phyloP scores from a whole-genome alignment of 2,888 invertebrate genomes.

The Pherbina coryleti region DNA sequence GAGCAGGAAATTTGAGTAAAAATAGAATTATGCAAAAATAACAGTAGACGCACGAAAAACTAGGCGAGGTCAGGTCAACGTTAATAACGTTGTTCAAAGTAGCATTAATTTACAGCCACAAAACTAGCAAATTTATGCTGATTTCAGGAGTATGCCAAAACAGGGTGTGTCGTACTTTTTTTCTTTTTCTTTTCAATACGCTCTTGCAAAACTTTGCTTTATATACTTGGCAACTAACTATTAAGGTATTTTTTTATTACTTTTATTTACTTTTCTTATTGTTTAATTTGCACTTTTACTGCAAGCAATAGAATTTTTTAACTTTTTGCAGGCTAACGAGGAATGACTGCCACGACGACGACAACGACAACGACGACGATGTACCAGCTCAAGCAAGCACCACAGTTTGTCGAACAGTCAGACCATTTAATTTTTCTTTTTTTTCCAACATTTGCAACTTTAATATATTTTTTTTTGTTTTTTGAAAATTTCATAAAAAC shows the following conservation, averaged over 20 bases:
- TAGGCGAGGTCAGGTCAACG: slow-evolving; percentile 4
- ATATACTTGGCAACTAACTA: background rate
- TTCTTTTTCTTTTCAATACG: background rate
- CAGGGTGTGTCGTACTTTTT: slow-evolving; percentile 44
- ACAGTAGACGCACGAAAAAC: too few species aligned
- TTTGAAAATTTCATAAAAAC: background rate
- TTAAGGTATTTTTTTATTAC: background rate
- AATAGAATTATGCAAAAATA: too few species aligned
- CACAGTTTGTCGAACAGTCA: slow-evolving; percentile 32
- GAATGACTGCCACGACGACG: slow-evolving; percentile 33
- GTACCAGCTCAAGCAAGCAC: slow-evolving; percentile 49
- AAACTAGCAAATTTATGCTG: too few species aligned
- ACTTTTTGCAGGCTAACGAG: background rate
- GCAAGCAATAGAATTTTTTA: background rate
- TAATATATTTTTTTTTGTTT: background rate
- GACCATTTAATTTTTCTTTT: background rate
- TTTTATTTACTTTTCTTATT: slow-evolving; percentile 5
- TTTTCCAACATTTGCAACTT: background rate
- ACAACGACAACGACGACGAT: slow-evolving; percentile 51
- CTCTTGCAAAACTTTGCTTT: background rate
- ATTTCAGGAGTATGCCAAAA: background rate
- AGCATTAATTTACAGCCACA: too few species aligned
- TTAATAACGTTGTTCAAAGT: too few species aligned
- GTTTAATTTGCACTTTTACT: slow-evolving; percentile 17
- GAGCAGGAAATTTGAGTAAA: too few species aligned